These are phyloP conservation scores for Teleiodes luculella DNA, from an alignment of 2,888 invertebrate genomes.

Conservation along the genomic window DNA sequence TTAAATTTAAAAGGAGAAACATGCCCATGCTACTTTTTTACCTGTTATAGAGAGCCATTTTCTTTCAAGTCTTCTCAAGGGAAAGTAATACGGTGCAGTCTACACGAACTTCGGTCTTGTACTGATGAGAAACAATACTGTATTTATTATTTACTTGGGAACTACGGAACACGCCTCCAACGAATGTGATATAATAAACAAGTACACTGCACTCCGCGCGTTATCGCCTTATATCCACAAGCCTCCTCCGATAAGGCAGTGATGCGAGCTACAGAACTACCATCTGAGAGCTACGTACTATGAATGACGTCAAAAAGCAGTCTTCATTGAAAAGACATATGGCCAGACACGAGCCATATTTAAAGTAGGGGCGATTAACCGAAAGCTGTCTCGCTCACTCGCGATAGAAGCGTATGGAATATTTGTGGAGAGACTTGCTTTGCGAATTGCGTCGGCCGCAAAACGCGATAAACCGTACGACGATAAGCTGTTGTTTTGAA, in stretches of 20 bases:
- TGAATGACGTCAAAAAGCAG: conserved; percentile 67
- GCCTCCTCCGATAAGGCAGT: conserved; percentile 54
- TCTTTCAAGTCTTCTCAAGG: conserved; percentile 42
- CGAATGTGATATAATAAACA: conserved; percentile 59
- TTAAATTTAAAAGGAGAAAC: not conserved
- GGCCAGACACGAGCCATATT: conserved; percentile 56
- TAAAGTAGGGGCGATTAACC: conserved; percentile 54
- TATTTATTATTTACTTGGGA: conserved; percentile 44
- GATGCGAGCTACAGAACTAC: conserved; percentile 71
- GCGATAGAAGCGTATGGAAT: conserved; percentile 73
- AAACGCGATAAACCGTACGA: conserved; percentile 46
- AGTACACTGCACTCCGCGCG: conserved; percentile 55
- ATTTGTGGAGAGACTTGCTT: conserved; percentile 74
- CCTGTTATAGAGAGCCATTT: conserved; percentile 67
- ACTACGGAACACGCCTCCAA: conserved; percentile 65
- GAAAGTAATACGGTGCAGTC: conserved; percentile 35
- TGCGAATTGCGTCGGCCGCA: conserved; percentile 71
- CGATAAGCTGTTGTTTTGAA: conserved; percentile 34
- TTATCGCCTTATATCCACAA: conserved; percentile 73
- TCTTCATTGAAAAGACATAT: conserved; percentile 59
- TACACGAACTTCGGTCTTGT: conserved; percentile 30
- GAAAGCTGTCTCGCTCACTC: conserved; percentile 59
- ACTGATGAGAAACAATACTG: conserved; percentile 26
- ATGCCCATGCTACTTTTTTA: conserved; percentile 27
- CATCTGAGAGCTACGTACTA: conserved; percentile 79